Evolutionary conservation across 2,113 vertebrate species (phyloP).

Genomic region (Polypterus bichir): DNA sequence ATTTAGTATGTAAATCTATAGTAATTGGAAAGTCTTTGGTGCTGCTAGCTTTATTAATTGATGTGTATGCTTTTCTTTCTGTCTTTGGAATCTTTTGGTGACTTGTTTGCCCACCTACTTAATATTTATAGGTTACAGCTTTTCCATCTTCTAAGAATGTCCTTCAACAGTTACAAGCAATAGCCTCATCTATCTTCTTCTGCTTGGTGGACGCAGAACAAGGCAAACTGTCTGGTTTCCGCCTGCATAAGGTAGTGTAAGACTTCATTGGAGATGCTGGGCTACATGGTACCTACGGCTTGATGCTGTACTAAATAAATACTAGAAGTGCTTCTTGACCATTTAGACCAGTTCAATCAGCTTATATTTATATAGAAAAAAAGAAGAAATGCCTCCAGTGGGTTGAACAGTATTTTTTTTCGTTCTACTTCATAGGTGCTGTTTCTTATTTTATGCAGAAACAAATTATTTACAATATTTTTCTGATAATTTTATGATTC

Average conservation of each 20-base stretch:
- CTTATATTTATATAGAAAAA: no score
- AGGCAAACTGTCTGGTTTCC: constrained; percentile 74
- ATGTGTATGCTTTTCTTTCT: background rate
- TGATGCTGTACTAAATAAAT: no score
- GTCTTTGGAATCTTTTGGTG: background rate
- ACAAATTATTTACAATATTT: no score
- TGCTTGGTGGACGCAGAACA: constrained; percentile 72
- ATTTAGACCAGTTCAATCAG: no score
- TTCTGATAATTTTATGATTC: no score
- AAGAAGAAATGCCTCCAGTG: no score
- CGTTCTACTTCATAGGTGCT: no score
- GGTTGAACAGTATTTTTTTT: no score
- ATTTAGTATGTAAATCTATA: background rate
- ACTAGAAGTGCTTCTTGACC: no score
- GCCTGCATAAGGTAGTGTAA: constrained; percentile 63
- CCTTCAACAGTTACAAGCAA: constrained; percentile 78
- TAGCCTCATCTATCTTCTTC: constrained; percentile 79
- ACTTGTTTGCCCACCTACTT: background rate
- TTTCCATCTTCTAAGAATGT: constrained; percentile 89
- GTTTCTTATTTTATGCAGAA: no score
- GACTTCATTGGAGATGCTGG: no score
- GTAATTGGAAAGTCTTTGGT: fast-evolving
- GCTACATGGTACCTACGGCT: no score
- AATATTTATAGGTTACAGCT: constrained; percentile 61
- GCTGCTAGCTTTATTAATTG: background rate